phyloP scores from a whole-genome alignment of 2,113 vertebrate species.

The Trichomycterus rosablanca region DNA sequence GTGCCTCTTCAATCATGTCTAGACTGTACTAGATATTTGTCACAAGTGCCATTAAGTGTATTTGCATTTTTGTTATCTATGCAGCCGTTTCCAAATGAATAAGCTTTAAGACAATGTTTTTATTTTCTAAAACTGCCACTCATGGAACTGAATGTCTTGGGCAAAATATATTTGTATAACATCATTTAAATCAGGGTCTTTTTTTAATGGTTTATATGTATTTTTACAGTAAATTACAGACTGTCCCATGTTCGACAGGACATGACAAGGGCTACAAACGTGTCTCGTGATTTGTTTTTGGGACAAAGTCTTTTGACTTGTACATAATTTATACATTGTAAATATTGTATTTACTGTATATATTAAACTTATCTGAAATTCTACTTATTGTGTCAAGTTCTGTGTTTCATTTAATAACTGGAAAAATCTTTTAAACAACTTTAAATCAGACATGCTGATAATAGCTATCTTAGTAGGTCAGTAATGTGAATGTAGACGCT shows the following conservation, averaged over 20 bases:
- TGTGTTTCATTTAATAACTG: conserved; percentile 16
- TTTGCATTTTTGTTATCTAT: conserved; percentile 29
- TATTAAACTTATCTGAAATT: conserved; percentile 68
- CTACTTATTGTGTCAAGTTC: conserved; percentile 40
- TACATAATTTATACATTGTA: conserved; percentile 82
- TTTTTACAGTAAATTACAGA: conserved; percentile 66
- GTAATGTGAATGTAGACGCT: too few species aligned
- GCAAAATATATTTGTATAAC: conserved; percentile 46
- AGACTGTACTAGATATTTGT: too few species aligned
- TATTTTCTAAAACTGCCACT: conserved; percentile 72
- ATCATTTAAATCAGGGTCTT: conserved; percentile 67
- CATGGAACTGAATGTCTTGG: conserved; percentile 62
- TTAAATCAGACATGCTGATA: too few species aligned
- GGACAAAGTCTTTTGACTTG: conserved; percentile 65
- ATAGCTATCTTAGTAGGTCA: too few species aligned
- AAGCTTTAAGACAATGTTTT: conserved; percentile 81
- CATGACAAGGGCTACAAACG: conserved; percentile 72
- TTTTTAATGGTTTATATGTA: conserved; percentile 53
- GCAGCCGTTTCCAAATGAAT: conserved; percentile 54
- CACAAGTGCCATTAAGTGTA: conserved; percentile 52
- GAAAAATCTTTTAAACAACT: not conserved
- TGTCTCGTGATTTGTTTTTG: conserved; percentile 65
- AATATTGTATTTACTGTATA: conserved; percentile 80
- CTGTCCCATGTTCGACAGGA: conserved; percentile 49
- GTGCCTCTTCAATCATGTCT: conserved; percentile 52